Base-by-base conservation (phyloP, 2,113 vertebrate genomes). In the Eolophus roseicapilla region DNA sequence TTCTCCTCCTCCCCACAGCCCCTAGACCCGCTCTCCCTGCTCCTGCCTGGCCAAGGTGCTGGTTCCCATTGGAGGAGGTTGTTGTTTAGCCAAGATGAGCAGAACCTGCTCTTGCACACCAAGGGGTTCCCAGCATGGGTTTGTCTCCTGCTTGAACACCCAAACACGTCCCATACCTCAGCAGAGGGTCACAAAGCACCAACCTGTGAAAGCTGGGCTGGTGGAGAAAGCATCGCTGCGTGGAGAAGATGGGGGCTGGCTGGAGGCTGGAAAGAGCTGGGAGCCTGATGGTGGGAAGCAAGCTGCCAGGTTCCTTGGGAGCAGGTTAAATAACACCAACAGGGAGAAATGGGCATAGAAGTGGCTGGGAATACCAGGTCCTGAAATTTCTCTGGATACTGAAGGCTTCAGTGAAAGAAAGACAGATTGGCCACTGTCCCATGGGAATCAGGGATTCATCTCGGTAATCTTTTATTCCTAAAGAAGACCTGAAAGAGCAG, bases 21-120 rank as follows among this genome's bases (percentile, higher is more conserved):
- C 64, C 31, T 71, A 59, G 29, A 39, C 57, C n/a, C 0, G 0
- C 19, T 10, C 4, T 3, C n/a, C 20, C 29, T 7, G 13, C 23
- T 39, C n/a, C 43, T 44, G 79, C 71, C 1, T 0, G 25, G 23
- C 33, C 59, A 7, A 15, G 63, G 67, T 17, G 18, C 13, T 50
- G 27, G 4, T 13, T 76, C 43, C 50, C 19, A 0, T 59, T 5
- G 62, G 52, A 71, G 17, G 18, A 76, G 25, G 33, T 19, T 2
- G 2, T 24, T 53, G 6, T 37, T n/a, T 57, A 83, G 50, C 67
- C 0, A 1, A 65, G 52, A 44, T 6, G 27, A 50, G 37, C 67
- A 68, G 60, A 55, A 88, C 60, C 35, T 8, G 13, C 41, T 64
- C 33, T 44, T 50, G 3, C 41, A 25, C 1, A 6, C 80, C 0